Conservation (phyloP, 2,888 invertebrate species). For the Meteorus colon region DNA sequence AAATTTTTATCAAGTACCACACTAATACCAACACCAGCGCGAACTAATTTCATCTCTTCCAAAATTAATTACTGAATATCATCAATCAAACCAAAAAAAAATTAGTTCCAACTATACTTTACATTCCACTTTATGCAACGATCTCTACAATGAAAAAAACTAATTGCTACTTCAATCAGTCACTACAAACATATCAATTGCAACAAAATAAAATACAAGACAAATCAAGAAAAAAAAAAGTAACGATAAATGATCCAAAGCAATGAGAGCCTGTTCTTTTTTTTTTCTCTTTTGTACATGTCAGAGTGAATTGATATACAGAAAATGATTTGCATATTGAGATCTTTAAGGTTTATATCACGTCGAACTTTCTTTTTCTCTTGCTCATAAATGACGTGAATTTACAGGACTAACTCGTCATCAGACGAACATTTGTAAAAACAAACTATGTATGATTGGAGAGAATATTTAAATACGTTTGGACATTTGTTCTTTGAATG, state of each 20-base stretch:
- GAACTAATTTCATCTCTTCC: no score
- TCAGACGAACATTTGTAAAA: not conserved
- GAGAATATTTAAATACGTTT: not conserved
- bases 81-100: no score
- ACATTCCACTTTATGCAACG: no score
- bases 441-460: not conserved
- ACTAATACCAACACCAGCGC: no score
- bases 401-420: not conserved
- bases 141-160: no score
- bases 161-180: no score
- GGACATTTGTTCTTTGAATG: no score
- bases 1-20: no score
- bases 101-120: no score
- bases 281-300: not conserved
- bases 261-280: not conserved
- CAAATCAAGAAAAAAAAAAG: not conserved
- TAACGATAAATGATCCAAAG: not conserved
- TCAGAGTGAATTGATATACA: slow-evolving; percentile 24
- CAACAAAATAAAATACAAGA: no score
- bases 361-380: slow-evolving; percentile 17
- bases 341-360: not conserved
- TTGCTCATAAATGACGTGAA: not conserved
- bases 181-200: no score
- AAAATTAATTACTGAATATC: no score
- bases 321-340: slow-evolving; percentile 23